Base-by-base conservation (phyloP, 2,888 invertebrate genomes). In the Chaetogeoica ovagalla region DNA sequence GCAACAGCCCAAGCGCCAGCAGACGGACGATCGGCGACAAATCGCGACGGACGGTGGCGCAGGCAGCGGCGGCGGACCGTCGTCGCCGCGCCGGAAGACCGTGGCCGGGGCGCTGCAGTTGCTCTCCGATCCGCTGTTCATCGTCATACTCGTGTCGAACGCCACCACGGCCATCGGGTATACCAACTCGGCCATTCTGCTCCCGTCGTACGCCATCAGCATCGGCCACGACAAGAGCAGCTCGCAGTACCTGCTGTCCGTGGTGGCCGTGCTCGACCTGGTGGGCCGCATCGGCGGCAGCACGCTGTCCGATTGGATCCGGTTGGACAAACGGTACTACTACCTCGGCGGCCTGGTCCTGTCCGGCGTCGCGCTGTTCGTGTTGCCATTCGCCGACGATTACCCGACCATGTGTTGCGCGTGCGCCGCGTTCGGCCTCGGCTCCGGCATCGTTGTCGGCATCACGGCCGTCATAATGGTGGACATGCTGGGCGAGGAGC, bases 381-480 rank as follows among this genome's bases (percentile, higher is more conserved):
- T 9, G 75, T 87, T 94, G 83, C 94, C 94, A 0, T 86, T 92
- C 43, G 90, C 91, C n/a, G 85, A 87, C 0, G 89, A 89, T 60
- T 95, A 93, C 85, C 85, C 87, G 0, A 88, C 89, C 70, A 89
- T 94, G 1, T 90, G 92, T 72, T 87, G 89, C 48, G 92, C 91
- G 85, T 94, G 94, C 86, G 90, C 91, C 0, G 85, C 92, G 0
- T 95, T 94, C 84, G 95, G 95, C 2, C 87, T 95, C 21, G 92
- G 94, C 4, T 94, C 94, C 0, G 95, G 95, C 15, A 90, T 92
- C 3, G 95, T 94, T 85, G 93, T 94, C 0, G 95, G 95, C 6
- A 91, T 95, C 19, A 94, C 94, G 0, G 94, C 95, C 0, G 91
- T 95, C 60, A 93, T 94, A 6, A 94, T 95, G 93, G 93, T 94